Evolutionary conservation across 53 echinoderm and acorn worm species (phyloP).

Genomic region (Temnopleurus reevesii): DNA sequence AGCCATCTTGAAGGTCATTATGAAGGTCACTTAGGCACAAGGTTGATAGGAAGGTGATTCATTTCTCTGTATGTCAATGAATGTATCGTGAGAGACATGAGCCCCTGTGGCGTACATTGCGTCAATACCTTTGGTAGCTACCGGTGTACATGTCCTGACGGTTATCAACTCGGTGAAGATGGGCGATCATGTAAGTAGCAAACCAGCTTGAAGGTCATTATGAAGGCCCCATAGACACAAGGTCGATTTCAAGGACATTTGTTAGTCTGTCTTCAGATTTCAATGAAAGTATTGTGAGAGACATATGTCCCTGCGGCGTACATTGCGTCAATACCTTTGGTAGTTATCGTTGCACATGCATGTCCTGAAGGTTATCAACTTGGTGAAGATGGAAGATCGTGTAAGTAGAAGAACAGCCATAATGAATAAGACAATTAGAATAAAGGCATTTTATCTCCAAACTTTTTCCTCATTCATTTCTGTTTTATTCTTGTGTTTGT

Average conservation of each 20-base stretch:
- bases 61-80: constrained; percentile 57
- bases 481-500: too few relatives aligned
- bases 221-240: neutral
- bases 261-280: too few relatives aligned
- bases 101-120: constrained; percentile 74
- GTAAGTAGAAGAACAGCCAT: constrained; percentile 21
- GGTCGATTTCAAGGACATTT: neutral
- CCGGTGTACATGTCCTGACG: constrained; percentile 70
- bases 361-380: constrained; percentile 65
- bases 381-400: constrained; percentile 72
- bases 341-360: constrained; percentile 74
- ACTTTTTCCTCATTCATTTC: too few relatives aligned
- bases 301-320: constrained; percentile 66
- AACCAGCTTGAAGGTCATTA: neutral
- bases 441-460: too few relatives aligned
- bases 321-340: constrained; percentile 69
- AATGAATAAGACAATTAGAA: too few relatives aligned
- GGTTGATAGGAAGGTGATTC: neutral
- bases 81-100: constrained; percentile 50
- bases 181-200: constrained; percentile 68
- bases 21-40: neutral
- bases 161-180: constrained; percentile 67
- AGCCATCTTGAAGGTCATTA: constrained; percentile 13
- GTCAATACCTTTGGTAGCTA: constrained; percentile 76
- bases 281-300: too few relatives aligned